Evolutionary conservation across 2,113 vertebrate species (phyloP).

Genomic region (Mustela nigripes): DNA sequence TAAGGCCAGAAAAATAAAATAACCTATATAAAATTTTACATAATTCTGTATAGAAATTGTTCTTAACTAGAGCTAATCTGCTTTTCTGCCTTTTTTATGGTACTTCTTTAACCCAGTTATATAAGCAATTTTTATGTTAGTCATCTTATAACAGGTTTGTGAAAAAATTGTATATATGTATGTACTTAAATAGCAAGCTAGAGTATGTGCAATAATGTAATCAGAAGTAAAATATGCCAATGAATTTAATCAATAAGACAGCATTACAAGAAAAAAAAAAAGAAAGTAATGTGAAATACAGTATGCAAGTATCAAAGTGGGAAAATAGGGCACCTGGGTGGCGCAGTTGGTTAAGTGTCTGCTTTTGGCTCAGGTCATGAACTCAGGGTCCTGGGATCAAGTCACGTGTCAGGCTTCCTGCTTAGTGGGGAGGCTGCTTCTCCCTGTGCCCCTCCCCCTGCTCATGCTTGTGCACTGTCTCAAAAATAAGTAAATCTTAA

Average conservation of each 20-base stretch:
- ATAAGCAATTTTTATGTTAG: too few species aligned
- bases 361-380: background rate
- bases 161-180: background rate
- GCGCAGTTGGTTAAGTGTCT: background rate
- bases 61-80: too few species aligned
- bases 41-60: background rate
- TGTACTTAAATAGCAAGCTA: background rate
- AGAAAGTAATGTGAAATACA: background rate
- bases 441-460: too few species aligned
- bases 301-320: background rate
- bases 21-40: background rate
- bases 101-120: too few species aligned
- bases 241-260: background rate
- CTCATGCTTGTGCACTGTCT: too few species aligned
- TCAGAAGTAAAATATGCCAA: background rate
- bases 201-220: background rate
- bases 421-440: too few species aligned
- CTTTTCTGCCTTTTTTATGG: too few species aligned
- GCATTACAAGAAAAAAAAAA: background rate
- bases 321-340: background rate
- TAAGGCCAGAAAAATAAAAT: background rate
- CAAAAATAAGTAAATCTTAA: too few species aligned
- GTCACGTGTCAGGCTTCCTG: too few species aligned
- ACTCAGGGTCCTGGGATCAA: too few species aligned
- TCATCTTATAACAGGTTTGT: too few species aligned